Percentiles rank a stretch among this genome's conserved stretches.
phyloP scores from a whole-genome alignment of 2,797 vertebrate species.

The Acanthornis magna region DNA sequence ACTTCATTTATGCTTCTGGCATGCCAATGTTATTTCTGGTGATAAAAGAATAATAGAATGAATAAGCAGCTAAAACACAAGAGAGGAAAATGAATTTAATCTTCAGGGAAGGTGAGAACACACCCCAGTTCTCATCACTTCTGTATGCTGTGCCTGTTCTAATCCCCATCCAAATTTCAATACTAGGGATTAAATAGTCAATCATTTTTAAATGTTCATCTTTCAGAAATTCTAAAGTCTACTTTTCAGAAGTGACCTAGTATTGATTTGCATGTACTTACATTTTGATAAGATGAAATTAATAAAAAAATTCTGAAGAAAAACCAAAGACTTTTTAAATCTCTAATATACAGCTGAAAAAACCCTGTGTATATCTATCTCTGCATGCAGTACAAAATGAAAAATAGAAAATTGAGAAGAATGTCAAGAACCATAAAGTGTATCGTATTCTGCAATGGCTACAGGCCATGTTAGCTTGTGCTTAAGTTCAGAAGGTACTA shows the following conservation, averaged over 20 bases:
- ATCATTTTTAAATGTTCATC: neutral
- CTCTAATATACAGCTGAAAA: neutral
- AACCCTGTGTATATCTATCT: neutral
- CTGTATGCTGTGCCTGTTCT: neutral
- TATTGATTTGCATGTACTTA: neutral
- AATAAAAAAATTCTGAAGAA: neutral
- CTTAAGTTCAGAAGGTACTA: neutral
- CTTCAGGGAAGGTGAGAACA: neutral
- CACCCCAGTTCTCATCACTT: neutral
- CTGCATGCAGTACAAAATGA: neutral
- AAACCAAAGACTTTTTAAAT: neutral
- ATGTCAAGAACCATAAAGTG: neutral
- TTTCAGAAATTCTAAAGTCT: neutral
- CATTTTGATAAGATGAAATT: neutral
- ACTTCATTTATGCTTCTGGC: conserved; percentile 29
- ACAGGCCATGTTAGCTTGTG: neutral
- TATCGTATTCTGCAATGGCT: neutral
- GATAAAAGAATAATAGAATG: conserved; percentile 26
- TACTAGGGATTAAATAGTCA: neutral
- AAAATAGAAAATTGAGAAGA: neutral
- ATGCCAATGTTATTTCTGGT: conserved; percentile 2
- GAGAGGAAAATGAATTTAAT: neutral
- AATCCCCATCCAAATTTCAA: neutral
- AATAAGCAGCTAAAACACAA: neutral
- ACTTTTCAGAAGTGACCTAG: neutral